phyloP scores from a whole-genome alignment of 2,797 vertebrate species.

The Catharus ustulatus region DNA sequence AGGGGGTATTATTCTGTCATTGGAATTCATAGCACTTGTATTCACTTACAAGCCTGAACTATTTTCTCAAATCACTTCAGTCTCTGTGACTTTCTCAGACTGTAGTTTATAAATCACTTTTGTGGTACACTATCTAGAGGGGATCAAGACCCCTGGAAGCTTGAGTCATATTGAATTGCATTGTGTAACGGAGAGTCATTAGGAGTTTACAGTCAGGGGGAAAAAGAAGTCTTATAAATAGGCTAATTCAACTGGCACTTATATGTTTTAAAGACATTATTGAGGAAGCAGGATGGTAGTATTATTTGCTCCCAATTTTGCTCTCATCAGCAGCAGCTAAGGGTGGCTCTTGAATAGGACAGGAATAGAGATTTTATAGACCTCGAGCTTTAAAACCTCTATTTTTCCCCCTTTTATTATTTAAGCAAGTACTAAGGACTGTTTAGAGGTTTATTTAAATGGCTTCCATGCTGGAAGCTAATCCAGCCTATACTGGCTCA shows the following conservation, averaged over 20 bases:
- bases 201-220: conserved; percentile 72
- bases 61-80: conserved; percentile 72
- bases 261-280: conserved; percentile 62
- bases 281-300: conserved; percentile 46
- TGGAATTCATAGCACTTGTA: conserved; percentile 76
- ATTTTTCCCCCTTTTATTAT: not conserved
- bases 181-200: conserved; percentile 63
- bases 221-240: conserved; percentile 73
- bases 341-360: conserved; percentile 32
- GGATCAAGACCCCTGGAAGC: conserved; percentile 71
- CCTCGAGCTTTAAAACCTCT: conserved; percentile 14
- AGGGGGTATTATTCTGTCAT: conserved; percentile 65
- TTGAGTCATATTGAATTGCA: conserved; percentile 74
- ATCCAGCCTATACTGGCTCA: not conserved
- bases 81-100: conserved; percentile 71
- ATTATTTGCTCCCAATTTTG: conserved; percentile 64
- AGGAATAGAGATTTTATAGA: conserved; percentile 53
- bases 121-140: conserved; percentile 48
- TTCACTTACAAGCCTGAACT: conserved; percentile 74
- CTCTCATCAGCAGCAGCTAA: conserved; percentile 47
- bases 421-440: conserved; percentile 52
- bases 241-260: conserved; percentile 65
- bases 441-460: conserved; percentile 49
- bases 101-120: conserved; percentile 77
- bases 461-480: not conserved